Percentiles rank a stretch among this genome's conserved stretches.
Evolutionary conservation across 2,797 vertebrate species (phyloP).

Genomic region (Lepidocolaptes lacrymiger): DNA sequence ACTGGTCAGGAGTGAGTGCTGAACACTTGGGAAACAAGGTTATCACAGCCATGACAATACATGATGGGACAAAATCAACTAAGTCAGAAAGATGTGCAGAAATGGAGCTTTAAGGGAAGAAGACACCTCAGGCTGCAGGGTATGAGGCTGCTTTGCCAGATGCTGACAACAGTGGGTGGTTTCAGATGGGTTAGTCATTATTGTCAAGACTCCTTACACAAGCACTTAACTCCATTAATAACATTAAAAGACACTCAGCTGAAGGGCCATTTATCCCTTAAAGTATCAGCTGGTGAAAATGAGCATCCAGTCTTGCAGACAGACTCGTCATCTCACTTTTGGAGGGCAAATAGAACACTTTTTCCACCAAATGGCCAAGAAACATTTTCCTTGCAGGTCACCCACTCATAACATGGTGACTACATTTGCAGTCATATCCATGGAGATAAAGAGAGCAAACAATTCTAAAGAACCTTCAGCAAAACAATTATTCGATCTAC

Average conservation of each 20-base stretch:
- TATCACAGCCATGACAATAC: neutral
- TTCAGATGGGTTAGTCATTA: neutral
- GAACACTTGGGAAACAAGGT: neutral
- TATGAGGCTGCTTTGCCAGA: neutral
- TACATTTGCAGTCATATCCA: neutral
- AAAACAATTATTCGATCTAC: neutral
- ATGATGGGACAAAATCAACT: neutral
- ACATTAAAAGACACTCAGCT: conserved; percentile 19
- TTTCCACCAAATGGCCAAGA: neutral
- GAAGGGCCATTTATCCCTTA: neutral
- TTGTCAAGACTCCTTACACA: neutral
- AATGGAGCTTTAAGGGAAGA: neutral
- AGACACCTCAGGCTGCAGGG: neutral
- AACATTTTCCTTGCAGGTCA: neutral
- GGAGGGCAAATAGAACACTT: neutral
- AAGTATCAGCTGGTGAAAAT: conserved; percentile 1
- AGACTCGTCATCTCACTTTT: neutral
- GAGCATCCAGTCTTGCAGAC: neutral
- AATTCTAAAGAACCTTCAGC: neutral
- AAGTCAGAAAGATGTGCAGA: neutral
- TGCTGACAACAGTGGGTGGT: neutral
- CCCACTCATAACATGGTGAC: neutral
- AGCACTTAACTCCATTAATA: neutral
- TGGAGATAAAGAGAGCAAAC: neutral
- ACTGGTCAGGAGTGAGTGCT: neutral